Percentiles rank a stretch among this genome's conserved stretches.
Conservation (phyloP, 2,888 invertebrate genomes). For the Crepidodera aurea region DNA sequence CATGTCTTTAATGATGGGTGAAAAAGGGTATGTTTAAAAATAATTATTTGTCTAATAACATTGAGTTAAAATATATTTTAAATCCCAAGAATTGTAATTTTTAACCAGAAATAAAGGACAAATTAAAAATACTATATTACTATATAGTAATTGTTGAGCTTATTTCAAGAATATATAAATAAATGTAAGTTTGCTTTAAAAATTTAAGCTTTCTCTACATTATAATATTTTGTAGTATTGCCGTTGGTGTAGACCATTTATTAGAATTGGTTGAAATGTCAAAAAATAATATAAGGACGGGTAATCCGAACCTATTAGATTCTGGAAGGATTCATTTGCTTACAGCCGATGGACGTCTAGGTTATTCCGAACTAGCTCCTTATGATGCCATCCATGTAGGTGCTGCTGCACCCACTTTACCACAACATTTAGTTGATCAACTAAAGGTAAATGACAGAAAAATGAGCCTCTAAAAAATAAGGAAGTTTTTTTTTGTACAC, state of each 20-base stretch:
- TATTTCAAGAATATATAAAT: not conserved
- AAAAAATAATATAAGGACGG: slow-evolving; percentile 76
- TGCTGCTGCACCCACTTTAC: slow-evolving; percentile 83
- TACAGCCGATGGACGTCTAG: slow-evolving; percentile 90
- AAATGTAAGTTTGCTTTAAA: not conserved
- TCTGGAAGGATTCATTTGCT: slow-evolving; percentile 75
- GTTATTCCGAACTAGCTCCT: slow-evolving; percentile 77
- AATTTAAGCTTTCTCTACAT: not conserved
- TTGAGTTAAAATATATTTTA: too few species aligned
- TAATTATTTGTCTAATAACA: too few species aligned
- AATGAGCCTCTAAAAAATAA: too few species aligned
- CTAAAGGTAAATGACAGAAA: slow-evolving; percentile 72
- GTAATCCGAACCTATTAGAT: slow-evolving; percentile 74
- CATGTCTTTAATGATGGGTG: slow-evolving; percentile 86
- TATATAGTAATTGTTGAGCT: too few species aligned
- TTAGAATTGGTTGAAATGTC: slow-evolving; percentile 80
- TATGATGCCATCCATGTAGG: slow-evolving; percentile 95
- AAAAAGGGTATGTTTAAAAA: slow-evolving; percentile 61
- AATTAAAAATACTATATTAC: not conserved
- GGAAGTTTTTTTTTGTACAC: too few species aligned
- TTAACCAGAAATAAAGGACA: not conserved
- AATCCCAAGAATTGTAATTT: not conserved
- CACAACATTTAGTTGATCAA: slow-evolving; percentile 82
- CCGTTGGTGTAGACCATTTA: slow-evolving; percentile 91
- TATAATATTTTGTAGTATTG: slow-evolving; percentile 47